Evolutionary conservation across 2,888 invertebrate genomes (phyloP).

Genomic region (Drosophila dives): DNA sequence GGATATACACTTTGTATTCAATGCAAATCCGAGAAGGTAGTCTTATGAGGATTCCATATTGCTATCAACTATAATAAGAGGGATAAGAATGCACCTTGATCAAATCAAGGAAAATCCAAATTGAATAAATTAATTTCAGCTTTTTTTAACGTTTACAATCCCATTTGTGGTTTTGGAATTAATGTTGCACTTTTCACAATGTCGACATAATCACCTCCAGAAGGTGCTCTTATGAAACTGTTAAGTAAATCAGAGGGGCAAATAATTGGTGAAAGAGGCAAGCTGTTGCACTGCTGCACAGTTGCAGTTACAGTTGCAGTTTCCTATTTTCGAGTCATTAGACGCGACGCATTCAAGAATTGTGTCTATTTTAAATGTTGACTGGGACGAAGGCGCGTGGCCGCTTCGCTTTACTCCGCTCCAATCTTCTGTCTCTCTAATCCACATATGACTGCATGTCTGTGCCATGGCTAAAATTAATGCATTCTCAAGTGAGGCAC

Average conservation of each 20-base stretch:
- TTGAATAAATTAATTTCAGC: background rate
- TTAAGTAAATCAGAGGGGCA: background rate
- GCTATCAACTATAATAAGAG: background rate
- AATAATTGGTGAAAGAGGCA: background rate
- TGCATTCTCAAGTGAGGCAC: constrained; percentile 56
- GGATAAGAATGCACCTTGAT: background rate
- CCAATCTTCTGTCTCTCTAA: constrained; percentile 28
- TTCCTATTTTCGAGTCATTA: constrained; percentile 20
- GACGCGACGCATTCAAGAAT: constrained; percentile 6
- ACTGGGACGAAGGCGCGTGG: constrained; percentile 42
- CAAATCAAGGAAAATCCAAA: background rate
- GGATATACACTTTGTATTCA: background rate
- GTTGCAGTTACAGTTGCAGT: constrained; percentile 13
- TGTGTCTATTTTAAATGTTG: constrained; percentile 64
- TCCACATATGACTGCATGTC: constrained; percentile 21
- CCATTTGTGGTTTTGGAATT: background rate
- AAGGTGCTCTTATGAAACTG: constrained; percentile 11
- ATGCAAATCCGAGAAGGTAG: background rate
- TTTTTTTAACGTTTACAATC: background rate
- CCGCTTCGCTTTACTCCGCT: background rate
- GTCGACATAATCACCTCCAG: background rate
- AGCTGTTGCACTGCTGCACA: constrained; percentile 8
- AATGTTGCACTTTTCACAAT: background rate
- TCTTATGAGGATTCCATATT: background rate
- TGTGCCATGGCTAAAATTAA: constrained; percentile 60